A percentile compares a stretch with the other conserved stretches of the same genome.
phyloP scores from a whole-genome alignment of 2,797 vertebrate genomes.

The Micrastur ruficollis region DNA sequence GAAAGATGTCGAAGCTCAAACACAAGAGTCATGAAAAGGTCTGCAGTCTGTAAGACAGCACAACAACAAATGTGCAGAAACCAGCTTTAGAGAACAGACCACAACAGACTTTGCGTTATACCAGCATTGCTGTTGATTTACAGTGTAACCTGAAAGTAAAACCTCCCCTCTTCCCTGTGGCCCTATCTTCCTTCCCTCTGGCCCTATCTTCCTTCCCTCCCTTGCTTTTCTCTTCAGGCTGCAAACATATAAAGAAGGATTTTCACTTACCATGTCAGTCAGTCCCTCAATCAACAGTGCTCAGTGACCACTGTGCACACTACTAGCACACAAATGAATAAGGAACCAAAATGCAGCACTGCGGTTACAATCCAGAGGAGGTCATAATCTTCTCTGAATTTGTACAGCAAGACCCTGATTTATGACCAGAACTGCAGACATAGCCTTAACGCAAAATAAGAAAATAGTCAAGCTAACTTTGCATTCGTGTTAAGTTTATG shows the following conservation, averaged over 20 bases:
- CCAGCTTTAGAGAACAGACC: neutral
- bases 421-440: neutral
- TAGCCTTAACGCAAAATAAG: neutral
- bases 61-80: neutral
- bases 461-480: neutral
- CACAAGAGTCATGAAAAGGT: slow-evolving; percentile 78
- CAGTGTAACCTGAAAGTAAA: neutral
- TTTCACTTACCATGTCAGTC: neutral
- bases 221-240: neutral
- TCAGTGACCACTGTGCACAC: neutral
- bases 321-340: neutral
- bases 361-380: neutral
- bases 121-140: neutral
- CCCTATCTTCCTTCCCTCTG: neutral
- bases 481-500: neutral
- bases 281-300: neutral
- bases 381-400: neutral
- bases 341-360: neutral
- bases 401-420: neutral
- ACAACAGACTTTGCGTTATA: neutral
- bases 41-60: slow-evolving; percentile 70
- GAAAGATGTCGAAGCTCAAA: slow-evolving; percentile 81
- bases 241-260: neutral
- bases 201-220: neutral
- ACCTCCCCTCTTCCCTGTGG: neutral